A percentile compares a stretch with the other conserved stretches of the same genome.
phyloP scores from a whole-genome alignment of 2,888 invertebrate species.

The Phymatocera aterrima region DNA sequence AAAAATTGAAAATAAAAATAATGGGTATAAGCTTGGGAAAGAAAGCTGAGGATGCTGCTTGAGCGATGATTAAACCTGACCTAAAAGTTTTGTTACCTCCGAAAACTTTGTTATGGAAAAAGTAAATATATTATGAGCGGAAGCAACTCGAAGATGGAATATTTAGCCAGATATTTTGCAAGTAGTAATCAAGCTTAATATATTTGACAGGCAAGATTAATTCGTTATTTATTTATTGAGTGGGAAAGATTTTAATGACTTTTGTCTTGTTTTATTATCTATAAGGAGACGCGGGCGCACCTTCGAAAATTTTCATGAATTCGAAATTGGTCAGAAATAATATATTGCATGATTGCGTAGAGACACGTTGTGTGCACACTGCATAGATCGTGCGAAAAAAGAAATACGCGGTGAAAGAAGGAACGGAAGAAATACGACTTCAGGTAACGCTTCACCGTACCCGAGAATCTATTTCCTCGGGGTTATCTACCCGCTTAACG shows the following conservation, averaged over 20 bases:
- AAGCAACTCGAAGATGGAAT: slow-evolving; percentile 2
- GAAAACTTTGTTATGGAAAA: slow-evolving; percentile 11
- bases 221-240: background rate
- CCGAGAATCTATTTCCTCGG: slow-evolving; percentile 28
- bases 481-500: slow-evolving; percentile 33
- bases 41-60: background rate
- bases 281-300: too few relatives aligned
- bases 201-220: slow-evolving; percentile 15
- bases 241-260: background rate
- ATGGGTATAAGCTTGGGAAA: background rate
- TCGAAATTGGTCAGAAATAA: too few relatives aligned
- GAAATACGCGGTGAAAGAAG: background rate
- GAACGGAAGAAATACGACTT: background rate
- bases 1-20: background rate
- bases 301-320: too few relatives aligned
- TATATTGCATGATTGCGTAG: too few relatives aligned
- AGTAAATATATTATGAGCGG: slow-evolving; percentile 23
- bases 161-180: slow-evolving; percentile 16
- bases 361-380: too few relatives aligned
- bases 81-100: slow-evolving; percentile 25
- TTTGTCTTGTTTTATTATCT: background rate
- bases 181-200: slow-evolving; percentile 22
- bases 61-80: slow-evolving; percentile 41
- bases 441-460: background rate
- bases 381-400: background rate